Evolutionary conservation across 2,113 vertebrate species (phyloP).

Genomic region (Poeciliopsis turrubarensis): DNA sequence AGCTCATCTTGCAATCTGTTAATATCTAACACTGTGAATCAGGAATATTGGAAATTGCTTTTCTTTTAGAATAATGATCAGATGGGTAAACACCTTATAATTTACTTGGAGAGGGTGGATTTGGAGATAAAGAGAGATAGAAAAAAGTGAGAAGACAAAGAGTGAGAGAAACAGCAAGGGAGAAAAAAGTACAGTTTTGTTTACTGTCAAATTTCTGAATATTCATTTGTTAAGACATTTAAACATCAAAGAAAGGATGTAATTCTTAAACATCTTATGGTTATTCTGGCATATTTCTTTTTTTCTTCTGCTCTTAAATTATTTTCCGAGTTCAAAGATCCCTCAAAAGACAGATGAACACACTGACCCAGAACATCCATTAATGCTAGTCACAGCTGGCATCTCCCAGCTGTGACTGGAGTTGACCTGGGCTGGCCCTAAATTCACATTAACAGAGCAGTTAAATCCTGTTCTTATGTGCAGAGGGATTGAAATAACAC

Average conservation of each 20-base stretch:
- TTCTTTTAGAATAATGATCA: neutral
- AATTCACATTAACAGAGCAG: slow-evolving; percentile 35
- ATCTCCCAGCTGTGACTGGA: slow-evolving; percentile 22
- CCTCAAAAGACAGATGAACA: slow-evolving; percentile 35
- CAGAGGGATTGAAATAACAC: slow-evolving; percentile 10
- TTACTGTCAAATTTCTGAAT: neutral
- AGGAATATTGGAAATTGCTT: too few relatives aligned
- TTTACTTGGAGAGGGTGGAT: neutral
- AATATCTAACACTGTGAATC: too few relatives aligned
- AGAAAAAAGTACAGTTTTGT: neutral
- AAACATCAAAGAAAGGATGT: neutral
- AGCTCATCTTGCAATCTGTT: too few relatives aligned
- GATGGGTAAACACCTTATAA: neutral
- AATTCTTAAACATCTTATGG: neutral
- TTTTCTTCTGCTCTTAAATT: neutral
- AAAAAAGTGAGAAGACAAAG: too few relatives aligned
- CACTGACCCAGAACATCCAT: slow-evolving; percentile 41
- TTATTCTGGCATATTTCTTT: neutral
- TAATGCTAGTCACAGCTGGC: neutral
- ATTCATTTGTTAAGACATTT: neutral
- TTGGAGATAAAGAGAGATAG: neutral
- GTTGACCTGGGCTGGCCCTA: neutral
- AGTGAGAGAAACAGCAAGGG: neutral
- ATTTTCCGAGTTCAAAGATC: neutral
- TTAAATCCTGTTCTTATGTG: slow-evolving; percentile 26